Base-by-base conservation (phyloP, 1,140 invertebrate genomes). In the Polyergus mexicanus region DNA sequence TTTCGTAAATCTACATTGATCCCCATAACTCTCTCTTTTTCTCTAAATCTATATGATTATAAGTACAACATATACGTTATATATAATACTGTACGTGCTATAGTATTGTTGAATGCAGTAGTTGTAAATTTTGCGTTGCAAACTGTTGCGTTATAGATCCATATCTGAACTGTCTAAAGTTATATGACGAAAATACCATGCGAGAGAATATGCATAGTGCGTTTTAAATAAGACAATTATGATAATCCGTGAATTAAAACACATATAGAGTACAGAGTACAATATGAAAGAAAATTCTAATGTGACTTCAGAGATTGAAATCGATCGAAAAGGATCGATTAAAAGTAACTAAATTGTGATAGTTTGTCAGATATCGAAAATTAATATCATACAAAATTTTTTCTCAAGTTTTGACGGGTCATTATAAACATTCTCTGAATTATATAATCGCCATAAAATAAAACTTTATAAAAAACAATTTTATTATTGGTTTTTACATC, bases 1-100 rank as follows among this genome's bases (percentile, higher is more conserved):
- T 81, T 81, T 81, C 19, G 25, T 28, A 58, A 81, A 81, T 81
- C 51, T 51, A 28, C 71, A 51, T 81, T 68, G 65, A 81, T 71
- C 51, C 35, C 16, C 11, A 25, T 5, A 41, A 5, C 25, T 19
- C 35, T 16, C 32, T 32, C 32, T 32, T 3, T 32, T 3, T 32
- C 32, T 32, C 32, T 32, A 0, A 2, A 22, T 38, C 28, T 65
- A 22, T 25, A 16, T 22, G 41, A 69, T 11, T 41, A 44, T 7
- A 81, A 81, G 58, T 81, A 28, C 25, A 44, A 19, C 47, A 51
- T 51, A 47, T 13, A 58, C 32, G 3, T 44, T 44, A 44, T 44
- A 44, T 44, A 58, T 41, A 77, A 58, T 41, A 3, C 8, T 38
- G 16, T n/a, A 41, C 4, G 6, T 13, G 16, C 6, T 7, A 6